These are phyloP conservation scores for Hestina assimilis DNA, from an alignment of 1,140 invertebrate genomes.

Conservation along the genomic window DNA sequence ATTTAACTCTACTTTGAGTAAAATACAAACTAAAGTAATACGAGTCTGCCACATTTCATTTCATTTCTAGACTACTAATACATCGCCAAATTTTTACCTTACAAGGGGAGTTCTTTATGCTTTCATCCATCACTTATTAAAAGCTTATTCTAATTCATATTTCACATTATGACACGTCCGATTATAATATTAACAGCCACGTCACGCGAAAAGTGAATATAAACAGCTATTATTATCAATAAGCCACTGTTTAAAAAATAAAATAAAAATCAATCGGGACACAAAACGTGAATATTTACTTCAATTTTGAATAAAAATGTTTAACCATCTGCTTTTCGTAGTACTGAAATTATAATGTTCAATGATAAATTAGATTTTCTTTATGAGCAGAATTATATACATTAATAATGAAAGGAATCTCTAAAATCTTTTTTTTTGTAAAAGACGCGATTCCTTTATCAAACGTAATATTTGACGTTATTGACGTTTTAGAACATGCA, in stretches of 20 bases:
- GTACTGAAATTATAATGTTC: conserved; percentile 6
- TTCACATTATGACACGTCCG: conserved; percentile 61
- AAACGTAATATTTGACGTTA: conserved; percentile 27
- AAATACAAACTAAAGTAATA: conserved; percentile 14
- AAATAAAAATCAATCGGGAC: conserved; percentile 69
- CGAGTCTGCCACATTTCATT: conserved; percentile 5
- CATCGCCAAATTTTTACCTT: conserved; percentile 60
- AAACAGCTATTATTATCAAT: conserved; percentile 69
- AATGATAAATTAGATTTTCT: not conserved
- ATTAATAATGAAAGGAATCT: no score
- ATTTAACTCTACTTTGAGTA: conserved; percentile 1
- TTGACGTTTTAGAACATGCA: conserved; percentile 29
- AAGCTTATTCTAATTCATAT: conserved; percentile 58
- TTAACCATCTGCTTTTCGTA: conserved; percentile 20
- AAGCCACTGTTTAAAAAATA: conserved; percentile 72
- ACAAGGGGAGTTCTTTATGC: conserved; percentile 68
- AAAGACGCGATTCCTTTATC: conserved; percentile 22
- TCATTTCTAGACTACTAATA: conserved; percentile 32
- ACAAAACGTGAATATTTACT: conserved; percentile 40
- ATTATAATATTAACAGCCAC: conserved; percentile 57
- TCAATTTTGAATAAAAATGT: conserved; percentile 27
- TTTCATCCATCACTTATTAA: conserved; percentile 71
- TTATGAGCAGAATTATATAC: no score
- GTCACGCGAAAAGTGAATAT: conserved; percentile 64
- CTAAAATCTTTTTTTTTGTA: conserved; percentile 1